Evolutionary conservation across 2,888 invertebrate genomes (phyloP).

Genomic region (Cheilosia variabilis): DNA sequence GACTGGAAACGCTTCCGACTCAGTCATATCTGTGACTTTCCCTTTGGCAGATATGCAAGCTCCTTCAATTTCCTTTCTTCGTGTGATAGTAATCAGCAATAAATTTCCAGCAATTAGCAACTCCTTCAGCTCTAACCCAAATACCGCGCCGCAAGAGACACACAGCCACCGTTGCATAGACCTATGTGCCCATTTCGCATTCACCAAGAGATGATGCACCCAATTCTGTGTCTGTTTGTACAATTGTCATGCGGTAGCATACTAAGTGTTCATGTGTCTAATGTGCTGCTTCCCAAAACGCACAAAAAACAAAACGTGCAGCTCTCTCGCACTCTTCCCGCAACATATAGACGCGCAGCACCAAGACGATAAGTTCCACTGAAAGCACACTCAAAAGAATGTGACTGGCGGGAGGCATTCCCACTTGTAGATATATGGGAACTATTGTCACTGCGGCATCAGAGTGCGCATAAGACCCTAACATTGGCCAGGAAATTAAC

Average conservation of each 20-base stretch:
- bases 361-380: conserved; percentile 17
- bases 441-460: conserved; percentile 55
- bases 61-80: not conserved
- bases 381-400: conserved; percentile 43
- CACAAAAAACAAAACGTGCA: conserved; percentile 7
- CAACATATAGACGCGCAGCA: not conserved
- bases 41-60: not conserved
- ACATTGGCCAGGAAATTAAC: conserved; percentile 74
- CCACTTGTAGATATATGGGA: conserved; percentile 55
- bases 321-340: conserved; percentile 5
- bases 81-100: conserved; percentile 60
- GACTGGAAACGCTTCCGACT: no score
- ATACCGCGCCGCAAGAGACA: conserved; percentile 22
- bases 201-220: conserved; percentile 53
- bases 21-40: not conserved
- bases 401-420: conserved; percentile 43
- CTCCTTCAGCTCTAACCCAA: conserved; percentile 56
- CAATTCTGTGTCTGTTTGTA: conserved; percentile 50
- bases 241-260: conserved; percentile 51
- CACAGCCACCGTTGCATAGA: conserved; percentile 33
- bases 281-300: conserved; percentile 55
- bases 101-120: conserved; percentile 67
- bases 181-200: conserved; percentile 51
- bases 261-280: conserved; percentile 46
- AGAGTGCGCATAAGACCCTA: conserved; percentile 55